These are phyloP conservation scores for Dusona sp. DNA, from an alignment of 2,888 invertebrate species.

Conservation along the genomic window DNA sequence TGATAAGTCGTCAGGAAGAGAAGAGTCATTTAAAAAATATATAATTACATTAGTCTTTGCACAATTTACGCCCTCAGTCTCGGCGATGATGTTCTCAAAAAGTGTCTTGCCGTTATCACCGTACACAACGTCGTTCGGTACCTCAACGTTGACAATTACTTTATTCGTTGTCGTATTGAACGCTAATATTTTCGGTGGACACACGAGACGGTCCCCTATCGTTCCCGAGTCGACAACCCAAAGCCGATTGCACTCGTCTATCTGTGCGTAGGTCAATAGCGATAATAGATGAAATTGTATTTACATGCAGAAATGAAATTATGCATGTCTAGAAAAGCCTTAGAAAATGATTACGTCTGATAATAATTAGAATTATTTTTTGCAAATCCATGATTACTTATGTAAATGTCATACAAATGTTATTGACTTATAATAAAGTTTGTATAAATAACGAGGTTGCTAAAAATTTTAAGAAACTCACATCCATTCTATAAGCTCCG, in stretches of 20 bases:
- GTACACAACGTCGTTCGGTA: slow-evolving; percentile 22
- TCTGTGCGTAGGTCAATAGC: not conserved
- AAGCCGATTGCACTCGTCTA: slow-evolving; percentile 37
- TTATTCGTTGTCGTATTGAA: slow-evolving; percentile 4
- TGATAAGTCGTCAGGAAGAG: no score
- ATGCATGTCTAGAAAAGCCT: no score
- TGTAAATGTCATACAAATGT: not conserved
- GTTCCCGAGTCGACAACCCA: slow-evolving; percentile 37
- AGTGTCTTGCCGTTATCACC: slow-evolving; percentile 23
- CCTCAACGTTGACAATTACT: not conserved
- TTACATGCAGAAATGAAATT: no score
- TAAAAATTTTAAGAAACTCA: slow-evolving; percentile 83
- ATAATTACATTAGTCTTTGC: slow-evolving; percentile 9
- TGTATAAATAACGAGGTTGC: not conserved
- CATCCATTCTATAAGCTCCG: slow-evolving; percentile 90
- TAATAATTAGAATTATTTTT: no score
- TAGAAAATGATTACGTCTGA: no score
- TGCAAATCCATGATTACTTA: no score
- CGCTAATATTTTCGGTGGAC: slow-evolving; percentile 35
- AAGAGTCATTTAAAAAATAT: not conserved
- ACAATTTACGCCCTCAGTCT: slow-evolving; percentile 5
- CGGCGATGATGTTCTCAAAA: slow-evolving; percentile 18
- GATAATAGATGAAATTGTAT: not conserved
- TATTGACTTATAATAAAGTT: not conserved
- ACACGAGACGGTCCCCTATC: not conserved